phyloP scores from a whole-genome alignment of 92 coral and sea anemone genomes.

The Epizoanthus ramosus region DNA sequence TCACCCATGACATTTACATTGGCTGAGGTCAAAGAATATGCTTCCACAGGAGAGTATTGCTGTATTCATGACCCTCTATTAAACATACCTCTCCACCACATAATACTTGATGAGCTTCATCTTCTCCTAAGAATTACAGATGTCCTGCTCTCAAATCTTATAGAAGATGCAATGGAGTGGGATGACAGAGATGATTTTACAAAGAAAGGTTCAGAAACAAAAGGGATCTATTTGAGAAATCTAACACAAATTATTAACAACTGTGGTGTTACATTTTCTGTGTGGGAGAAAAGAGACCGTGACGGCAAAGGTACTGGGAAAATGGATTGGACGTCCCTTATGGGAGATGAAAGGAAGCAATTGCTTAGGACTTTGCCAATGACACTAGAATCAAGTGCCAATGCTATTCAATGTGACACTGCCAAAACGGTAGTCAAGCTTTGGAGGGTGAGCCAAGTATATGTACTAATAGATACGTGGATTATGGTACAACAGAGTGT shows the following conservation, averaged over 20 bases:
- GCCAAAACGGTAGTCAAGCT: conserved; percentile 14
- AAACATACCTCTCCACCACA: conserved; percentile 56
- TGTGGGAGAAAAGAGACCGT: conserved; percentile 49
- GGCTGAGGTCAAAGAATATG: conserved; percentile 42
- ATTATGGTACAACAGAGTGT: not conserved
- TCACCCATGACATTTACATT: conserved; percentile 49
- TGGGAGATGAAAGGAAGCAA: not conserved
- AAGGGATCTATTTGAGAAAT: conserved; percentile 42
- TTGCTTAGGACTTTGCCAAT: conserved; percentile 34
- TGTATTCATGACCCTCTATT: conserved; percentile 53
- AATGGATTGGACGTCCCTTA: not conserved
- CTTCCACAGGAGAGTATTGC: conserved; percentile 34
- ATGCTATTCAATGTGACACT: conserved; percentile 17
- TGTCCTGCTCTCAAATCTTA: conserved; percentile 24
- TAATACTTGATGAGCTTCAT: conserved; percentile 55
- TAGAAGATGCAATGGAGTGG: conserved; percentile 51
- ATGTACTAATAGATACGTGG: not conserved
- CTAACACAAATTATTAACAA: conserved; percentile 29
- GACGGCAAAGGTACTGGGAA: conserved; percentile 35
- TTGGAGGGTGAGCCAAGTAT: conserved; percentile 5
- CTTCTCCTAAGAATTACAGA: conserved; percentile 39
- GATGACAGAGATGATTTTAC: conserved; percentile 51
- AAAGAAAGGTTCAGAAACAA: conserved; percentile 25
- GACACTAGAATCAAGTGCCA: not conserved
- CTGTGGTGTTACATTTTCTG: conserved; percentile 53